Evolutionary conservation across 2,113 vertebrate species (phyloP).

Genomic region (Sminthopsis crassicaudata): DNA sequence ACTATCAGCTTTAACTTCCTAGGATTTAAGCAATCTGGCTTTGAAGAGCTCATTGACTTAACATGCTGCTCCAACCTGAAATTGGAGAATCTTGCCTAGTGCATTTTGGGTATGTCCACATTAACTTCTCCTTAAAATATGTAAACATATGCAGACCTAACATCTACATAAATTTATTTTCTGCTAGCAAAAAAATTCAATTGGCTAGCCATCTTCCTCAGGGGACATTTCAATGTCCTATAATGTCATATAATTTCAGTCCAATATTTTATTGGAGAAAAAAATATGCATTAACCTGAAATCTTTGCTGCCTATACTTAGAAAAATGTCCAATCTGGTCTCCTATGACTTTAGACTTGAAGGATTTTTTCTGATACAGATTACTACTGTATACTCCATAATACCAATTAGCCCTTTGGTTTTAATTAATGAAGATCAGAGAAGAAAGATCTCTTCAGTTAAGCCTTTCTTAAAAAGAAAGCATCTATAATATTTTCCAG

Average conservation of each 20-base stretch:
- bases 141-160: background rate
- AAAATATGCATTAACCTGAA: background rate
- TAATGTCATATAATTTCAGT: background rate
- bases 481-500: background rate
- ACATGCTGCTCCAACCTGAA: background rate
- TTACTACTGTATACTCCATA: background rate
- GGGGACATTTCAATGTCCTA: background rate
- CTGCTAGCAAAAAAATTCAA: background rate
- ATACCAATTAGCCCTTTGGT: background rate
- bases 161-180: background rate
- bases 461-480: background rate
- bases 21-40: background rate
- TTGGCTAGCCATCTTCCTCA: background rate
- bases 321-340: background rate
- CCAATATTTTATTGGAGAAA: background rate
- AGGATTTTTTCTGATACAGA: background rate
- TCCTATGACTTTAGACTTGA: background rate
- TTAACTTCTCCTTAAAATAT: constrained; percentile 7
- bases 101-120: constrained; percentile 26
- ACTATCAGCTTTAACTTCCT: background rate
- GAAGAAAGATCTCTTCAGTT: background rate
- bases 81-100: background rate
- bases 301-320: background rate
- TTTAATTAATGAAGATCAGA: background rate
- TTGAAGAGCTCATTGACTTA: background rate